Base-by-base conservation (phyloP, 2,797 vertebrate species). In the Setipinna tenuifilis region DNA sequence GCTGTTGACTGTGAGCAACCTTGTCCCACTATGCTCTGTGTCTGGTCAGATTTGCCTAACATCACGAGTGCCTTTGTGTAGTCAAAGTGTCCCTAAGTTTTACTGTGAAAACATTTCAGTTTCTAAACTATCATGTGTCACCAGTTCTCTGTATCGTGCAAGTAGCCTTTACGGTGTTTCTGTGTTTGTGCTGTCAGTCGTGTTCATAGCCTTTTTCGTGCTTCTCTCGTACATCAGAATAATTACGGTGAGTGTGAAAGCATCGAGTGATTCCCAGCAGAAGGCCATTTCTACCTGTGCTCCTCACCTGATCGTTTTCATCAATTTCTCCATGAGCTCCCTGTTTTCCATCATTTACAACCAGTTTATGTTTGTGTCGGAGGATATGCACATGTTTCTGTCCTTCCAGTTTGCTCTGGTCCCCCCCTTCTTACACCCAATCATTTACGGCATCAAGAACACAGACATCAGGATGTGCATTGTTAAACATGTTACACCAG, bases 391-490 rank as follows among this genome's bases (percentile, higher is more conserved):
- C 50, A 58, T 58, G 82, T 83, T 41, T 16, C 35, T 58, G 31
- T 83, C 23, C 6, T 0, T 58, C 14, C 35, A 59, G 23, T 58
- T 25, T 59, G 10, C 28, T 58, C 31, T 83, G 9, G 9, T 59
- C 10, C 82, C 82, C 9, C 7, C 28, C 6, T n/a, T 25, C 59
- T 61, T 83, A 10, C 54, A 83, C 35, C 82, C 82, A 35, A 61
- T 83, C 28, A 58, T 83, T 83, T 83, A 83, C 58, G 82, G 82
- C 23, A 83, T 83, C 35, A 83, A 46, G 25, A 83, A 23, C 25
- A 83, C 25, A 31, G 58, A 83, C 11, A 83, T 83, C 25, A 59
- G 82, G 23, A 12, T 59, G 10, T 62, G 21, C 17, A 1, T 62
- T 6, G 7, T 62, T 6, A 62, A 10, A 23, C 6, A 62, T 62